phyloP scores from a whole-genome alignment of 1,140 invertebrate genomes.

The Frieseomelitta varia region DNA sequence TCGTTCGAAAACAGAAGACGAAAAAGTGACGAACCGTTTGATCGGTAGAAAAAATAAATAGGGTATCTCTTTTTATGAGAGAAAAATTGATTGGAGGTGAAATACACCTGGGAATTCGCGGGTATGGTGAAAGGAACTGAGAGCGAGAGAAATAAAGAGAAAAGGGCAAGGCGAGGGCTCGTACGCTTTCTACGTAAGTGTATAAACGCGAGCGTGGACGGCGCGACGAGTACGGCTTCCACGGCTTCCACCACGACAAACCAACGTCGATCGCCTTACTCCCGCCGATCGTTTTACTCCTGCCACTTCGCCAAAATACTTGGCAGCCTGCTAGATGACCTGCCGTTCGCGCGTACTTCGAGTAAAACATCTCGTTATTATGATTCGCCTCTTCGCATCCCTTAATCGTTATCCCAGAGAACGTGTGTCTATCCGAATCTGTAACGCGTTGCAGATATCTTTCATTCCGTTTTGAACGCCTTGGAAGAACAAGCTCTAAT shows the following conservation, averaged over 20 bases:
- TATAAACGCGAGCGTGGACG: slow-evolving; percentile 61
- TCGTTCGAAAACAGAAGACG: not conserved
- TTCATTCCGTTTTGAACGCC: not conserved
- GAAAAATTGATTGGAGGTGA: not conserved
- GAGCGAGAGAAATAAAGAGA: slow-evolving; percentile 10
- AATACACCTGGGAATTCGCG: not conserved
- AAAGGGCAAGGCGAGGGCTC: slow-evolving; percentile 42
- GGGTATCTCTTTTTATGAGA: not conserved
- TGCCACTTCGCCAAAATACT: slow-evolving; percentile 70
- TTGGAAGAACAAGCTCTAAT: not conserved
- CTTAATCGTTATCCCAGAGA: not conserved
- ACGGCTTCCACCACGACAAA: slow-evolving; percentile 79
- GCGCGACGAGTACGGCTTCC: slow-evolving; percentile 73
- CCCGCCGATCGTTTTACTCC: slow-evolving; percentile 79
- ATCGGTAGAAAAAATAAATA: not conserved
- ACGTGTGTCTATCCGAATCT: no score
- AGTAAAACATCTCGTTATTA: not conserved
- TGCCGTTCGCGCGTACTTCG: no score
- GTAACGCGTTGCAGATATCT: not conserved
- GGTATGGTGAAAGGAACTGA: slow-evolving; percentile 2
- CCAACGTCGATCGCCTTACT: slow-evolving; percentile 81
- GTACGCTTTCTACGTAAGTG: slow-evolving; percentile 46
- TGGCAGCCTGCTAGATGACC: slow-evolving; percentile 25
- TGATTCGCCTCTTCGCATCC: not conserved
- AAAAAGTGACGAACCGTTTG: not conserved